Percentiles rank a stretch among this genome's conserved stretches.
phyloP scores from a whole-genome alignment of 2,797 vertebrate species.

The Hephaestus fuliginosus region DNA sequence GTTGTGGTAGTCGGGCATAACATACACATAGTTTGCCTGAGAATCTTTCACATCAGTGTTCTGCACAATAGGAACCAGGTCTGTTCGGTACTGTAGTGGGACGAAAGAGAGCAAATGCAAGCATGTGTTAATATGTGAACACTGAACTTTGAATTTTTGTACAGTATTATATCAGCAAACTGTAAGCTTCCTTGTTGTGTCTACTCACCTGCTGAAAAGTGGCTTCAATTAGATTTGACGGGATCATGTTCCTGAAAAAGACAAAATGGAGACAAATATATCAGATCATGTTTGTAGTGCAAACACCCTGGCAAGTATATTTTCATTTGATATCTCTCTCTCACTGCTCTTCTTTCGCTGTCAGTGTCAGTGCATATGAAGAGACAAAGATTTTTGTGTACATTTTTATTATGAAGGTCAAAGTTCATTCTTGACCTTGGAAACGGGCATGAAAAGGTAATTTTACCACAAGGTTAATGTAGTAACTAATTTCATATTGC shows the following conservation, averaged over 20 bases:
- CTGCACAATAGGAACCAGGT: slow-evolving; percentile 87
- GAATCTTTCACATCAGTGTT: slow-evolving; percentile 74
- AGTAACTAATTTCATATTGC: not conserved
- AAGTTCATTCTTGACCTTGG: not conserved
- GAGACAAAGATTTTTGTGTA: not conserved
- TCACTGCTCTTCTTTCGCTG: not conserved
- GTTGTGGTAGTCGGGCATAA: slow-evolving; percentile 90
- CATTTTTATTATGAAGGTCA: not conserved
- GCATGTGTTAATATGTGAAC: not conserved
- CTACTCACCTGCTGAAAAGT: slow-evolving; percentile 91
- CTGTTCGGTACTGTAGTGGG: slow-evolving; percentile 87
- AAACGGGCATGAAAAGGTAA: not conserved
- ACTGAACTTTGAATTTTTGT: not conserved
- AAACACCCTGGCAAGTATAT: not conserved
- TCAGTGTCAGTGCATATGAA: not conserved
- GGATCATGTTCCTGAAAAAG: slow-evolving; percentile 91
- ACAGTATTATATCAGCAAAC: not conserved
- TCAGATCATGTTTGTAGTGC: not conserved
- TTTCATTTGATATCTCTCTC: not conserved
- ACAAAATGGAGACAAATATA: slow-evolving; percentile 2
- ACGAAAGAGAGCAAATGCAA: slow-evolving; percentile 4
- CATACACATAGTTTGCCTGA: slow-evolving; percentile 90
- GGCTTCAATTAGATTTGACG: slow-evolving; percentile 91
- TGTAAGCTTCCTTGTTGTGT: not conserved
- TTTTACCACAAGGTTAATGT: not conserved